These are phyloP conservation scores for Oxygymnocypris stewartii DNA, from an alignment of 2,113 vertebrate genomes.

Conservation along the genomic window DNA sequence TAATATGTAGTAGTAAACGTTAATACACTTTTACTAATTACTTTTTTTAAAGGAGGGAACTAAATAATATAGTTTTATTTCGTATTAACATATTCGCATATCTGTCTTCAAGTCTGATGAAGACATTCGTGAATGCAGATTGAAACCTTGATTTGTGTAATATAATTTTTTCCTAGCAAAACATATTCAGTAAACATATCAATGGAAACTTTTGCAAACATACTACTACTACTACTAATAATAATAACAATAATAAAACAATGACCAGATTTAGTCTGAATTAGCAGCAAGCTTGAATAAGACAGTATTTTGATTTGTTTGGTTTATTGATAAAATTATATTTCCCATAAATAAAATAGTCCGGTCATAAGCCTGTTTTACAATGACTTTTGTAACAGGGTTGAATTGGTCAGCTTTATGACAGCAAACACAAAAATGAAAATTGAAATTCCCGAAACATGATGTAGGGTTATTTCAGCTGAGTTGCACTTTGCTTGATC, in stretches of 20 bases:
- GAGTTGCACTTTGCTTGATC: conserved; percentile 23
- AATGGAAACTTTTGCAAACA: not conserved
- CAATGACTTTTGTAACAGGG: not conserved
- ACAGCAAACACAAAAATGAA: not conserved
- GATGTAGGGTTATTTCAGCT: conserved; percentile 21
- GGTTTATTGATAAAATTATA: not conserved
- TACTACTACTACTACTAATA: not conserved
- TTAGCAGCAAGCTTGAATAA: not conserved
- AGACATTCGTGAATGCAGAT: not conserved
- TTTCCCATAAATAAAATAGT: not conserved
- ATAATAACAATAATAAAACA: not conserved
- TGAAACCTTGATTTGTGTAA: not conserved
- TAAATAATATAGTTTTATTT: not conserved
- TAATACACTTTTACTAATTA: too few relatives aligned
- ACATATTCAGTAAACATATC: not conserved
- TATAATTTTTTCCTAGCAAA: not conserved
- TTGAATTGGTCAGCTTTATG: not conserved
- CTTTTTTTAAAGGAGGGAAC: too few relatives aligned
- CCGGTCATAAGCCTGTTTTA: not conserved
- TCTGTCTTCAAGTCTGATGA: not conserved
- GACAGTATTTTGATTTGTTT: not conserved
- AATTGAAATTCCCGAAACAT: conserved; percentile 12
- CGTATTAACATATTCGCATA: not conserved
- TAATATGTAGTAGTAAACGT: not conserved
- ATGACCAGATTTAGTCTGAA: too few relatives aligned